phyloP scores from a whole-genome alignment of 2,797 vertebrate species.

The Rhinophrynus dorsalis region DNA sequence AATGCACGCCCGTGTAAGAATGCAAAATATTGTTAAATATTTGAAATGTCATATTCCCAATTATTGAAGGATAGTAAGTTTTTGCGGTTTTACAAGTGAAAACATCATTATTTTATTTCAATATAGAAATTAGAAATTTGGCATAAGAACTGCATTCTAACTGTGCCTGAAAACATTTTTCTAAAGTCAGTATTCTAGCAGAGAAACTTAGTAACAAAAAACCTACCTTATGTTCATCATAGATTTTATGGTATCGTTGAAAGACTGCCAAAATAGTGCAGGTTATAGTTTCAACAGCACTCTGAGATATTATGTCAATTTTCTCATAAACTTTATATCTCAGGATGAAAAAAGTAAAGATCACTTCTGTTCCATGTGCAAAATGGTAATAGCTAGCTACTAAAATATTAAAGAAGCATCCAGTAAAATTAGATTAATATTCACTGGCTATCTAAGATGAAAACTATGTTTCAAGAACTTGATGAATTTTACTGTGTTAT shows the following conservation, averaged over 20 bases:
- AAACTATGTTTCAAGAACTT: conserved; percentile 10
- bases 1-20: too few species aligned
- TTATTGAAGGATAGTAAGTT: too few species aligned
- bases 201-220: background rate
- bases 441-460: conserved; percentile 25
- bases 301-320: background rate
- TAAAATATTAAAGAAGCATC: conserved; percentile 50
- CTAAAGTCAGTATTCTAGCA: background rate
- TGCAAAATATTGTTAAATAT: too few species aligned
- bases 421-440: conserved; percentile 46
- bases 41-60: too few species aligned
- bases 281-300: background rate
- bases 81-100: too few species aligned
- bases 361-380: conserved; percentile 22
- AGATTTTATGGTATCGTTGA: conserved; percentile 1
- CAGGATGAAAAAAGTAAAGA: conserved; percentile 5
- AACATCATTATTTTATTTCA: too few species aligned
- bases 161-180: too few species aligned
- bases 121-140: too few species aligned
- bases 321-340: conserved; percentile 21
- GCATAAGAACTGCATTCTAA: too few species aligned
- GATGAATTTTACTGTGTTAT: conserved; percentile 3
- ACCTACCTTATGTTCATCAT: conserved; percentile 3
- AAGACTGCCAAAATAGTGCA: conserved; percentile 13
- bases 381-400: conserved; percentile 46